These are phyloP conservation scores for Temnothorax unifasciatus DNA, from an alignment of 2,888 invertebrate species.

Conservation along the genomic window DNA sequence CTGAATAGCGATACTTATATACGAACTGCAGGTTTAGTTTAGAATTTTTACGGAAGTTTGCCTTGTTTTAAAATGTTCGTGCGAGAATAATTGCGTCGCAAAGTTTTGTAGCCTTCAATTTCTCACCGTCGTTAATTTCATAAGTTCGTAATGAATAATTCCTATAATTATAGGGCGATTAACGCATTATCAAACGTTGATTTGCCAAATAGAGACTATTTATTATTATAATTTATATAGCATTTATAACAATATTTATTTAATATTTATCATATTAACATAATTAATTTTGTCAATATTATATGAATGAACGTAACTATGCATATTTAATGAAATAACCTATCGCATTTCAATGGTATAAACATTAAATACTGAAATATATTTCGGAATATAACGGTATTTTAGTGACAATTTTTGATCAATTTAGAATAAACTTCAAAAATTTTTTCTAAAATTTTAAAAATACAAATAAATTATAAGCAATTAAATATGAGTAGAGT, in stretches of 20 bases:
- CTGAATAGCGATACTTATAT: constrained; percentile 36
- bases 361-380: not conserved
- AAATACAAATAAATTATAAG: not conserved
- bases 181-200: no score
- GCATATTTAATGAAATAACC: not conserved
- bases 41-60: constrained; percentile 26
- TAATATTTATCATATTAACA: constrained; percentile 12
- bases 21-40: not conserved
- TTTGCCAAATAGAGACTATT: not conserved
- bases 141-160: constrained; percentile 16
- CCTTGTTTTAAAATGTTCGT: constrained; percentile 23
- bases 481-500: not conserved
- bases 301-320: not conserved
- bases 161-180: not conserved
- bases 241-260: constrained; percentile 14
- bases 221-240: not conserved
- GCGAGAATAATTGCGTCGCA: constrained; percentile 7
- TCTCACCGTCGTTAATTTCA: constrained; percentile 4
- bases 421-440: not conserved
- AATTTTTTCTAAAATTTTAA: not conserved
- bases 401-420: not conserved
- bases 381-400: not conserved
- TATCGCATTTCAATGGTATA: constrained; percentile 12
- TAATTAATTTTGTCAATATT: constrained; percentile 12
- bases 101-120: constrained; percentile 20